Evolutionary conservation across 2,113 vertebrate genomes (phyloP), one percentile per base, ranked within the genome.

Genomic region (Chascanopsetta lugubris): DNA sequence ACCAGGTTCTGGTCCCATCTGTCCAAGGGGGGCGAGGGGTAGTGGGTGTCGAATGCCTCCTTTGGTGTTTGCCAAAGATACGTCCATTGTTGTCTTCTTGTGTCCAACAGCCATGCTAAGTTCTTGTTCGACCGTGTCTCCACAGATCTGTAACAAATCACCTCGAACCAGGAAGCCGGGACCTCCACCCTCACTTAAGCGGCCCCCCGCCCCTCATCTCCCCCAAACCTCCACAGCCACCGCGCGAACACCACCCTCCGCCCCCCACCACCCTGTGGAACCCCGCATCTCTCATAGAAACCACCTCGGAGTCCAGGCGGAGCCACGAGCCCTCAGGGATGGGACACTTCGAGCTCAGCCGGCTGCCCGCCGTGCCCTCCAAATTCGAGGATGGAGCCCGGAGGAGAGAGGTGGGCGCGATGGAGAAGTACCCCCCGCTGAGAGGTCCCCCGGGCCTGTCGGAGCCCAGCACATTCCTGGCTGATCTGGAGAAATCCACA

Each of bases 151-250:
- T 94, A 72, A 87, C 92, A 15, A 94, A 88, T 85, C 95, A 94
- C 66, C 95, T 94, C 0, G 97, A 99, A 25, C 73, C 91, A 0
- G 86, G 89, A 60, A 67, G 89, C 75, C 90, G 96, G 8, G 97
- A 98, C 47, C 73, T 91, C 2, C 91, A 92, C 9, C 92, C 94
- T 77, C 96, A 95, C 81, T 93, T 98, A 1, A 96, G 96, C 0
- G 96, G 95, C 6, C 97, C 97, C 4, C 97, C 96, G 0, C 96
- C 97, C 0, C 97, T 97, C 87, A 98, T 98, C 85, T 97, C 97
- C 0, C 97, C 97, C 17, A 98, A 99, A 47, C 94, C 94, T 13
- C 93, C 93, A 69, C 95, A 93, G 8, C 95, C 92, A 74, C 93
- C 89, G 48, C 94, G 94, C 18, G 91, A 94, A 51, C 91, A 92